Evolutionary conservation across 2,797 vertebrate genomes (phyloP).

Genomic region (Prionace glauca): DNA sequence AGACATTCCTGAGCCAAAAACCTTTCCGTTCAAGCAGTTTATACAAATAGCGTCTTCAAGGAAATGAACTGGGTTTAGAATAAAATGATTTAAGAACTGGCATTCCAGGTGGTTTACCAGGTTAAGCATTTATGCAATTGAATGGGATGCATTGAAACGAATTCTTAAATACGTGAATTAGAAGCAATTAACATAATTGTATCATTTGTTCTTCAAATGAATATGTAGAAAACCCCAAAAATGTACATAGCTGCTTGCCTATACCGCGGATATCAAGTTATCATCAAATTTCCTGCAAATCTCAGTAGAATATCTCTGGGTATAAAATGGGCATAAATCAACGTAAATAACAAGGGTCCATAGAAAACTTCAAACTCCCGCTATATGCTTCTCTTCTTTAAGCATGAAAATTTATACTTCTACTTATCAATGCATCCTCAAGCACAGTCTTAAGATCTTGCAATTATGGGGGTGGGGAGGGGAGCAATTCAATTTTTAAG

Average conservation of each 20-base stretch:
- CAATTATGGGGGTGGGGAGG: no score
- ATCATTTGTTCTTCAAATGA: background rate
- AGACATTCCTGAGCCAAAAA: background rate
- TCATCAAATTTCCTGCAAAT: background rate
- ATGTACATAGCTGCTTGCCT: background rate
- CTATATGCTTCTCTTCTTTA: no score
- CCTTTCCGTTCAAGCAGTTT: background rate
- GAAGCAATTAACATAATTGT: background rate
- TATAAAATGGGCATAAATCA: background rate
- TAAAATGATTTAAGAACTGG: background rate
- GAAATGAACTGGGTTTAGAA: background rate
- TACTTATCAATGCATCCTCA: no score
- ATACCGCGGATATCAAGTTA: background rate
- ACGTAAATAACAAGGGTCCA: background rate
- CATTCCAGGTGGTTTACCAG: background rate
- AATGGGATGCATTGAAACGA: background rate
- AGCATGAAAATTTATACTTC: no score
- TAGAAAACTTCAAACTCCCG: background rate
- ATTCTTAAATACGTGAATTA: background rate
- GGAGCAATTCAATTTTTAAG: no score
- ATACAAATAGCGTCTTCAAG: background rate
- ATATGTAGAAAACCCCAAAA: background rate
- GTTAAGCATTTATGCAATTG: background rate
- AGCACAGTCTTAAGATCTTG: no score
- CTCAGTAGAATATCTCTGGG: background rate